Percentiles rank a stretch among this genome's conserved stretches.
These are phyloP conservation scores for Alfaro cultratus DNA, from an alignment of 2,797 vertebrate genomes.

Conservation along the genomic window DNA sequence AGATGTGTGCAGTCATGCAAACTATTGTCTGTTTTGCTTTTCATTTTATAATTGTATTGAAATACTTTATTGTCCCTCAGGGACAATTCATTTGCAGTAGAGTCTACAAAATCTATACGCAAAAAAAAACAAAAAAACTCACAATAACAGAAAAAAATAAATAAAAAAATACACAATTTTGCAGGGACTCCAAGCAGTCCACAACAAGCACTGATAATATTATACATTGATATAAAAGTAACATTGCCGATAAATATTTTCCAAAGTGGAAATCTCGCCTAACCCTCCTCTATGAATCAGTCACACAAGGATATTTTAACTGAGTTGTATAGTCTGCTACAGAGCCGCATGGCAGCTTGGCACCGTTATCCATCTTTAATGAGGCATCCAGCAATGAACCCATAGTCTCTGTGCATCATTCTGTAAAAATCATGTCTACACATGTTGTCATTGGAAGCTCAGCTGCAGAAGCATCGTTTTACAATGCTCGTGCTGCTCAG, in stretches of 20 bases:
- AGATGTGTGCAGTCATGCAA: neutral
- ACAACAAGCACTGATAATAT: neutral
- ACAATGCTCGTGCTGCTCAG: constrained; percentile 51
- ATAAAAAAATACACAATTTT: neutral
- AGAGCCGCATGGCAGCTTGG: constrained; percentile 40
- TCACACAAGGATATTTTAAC: constrained; percentile 42
- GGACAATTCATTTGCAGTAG: neutral
- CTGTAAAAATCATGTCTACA: constrained; percentile 69
- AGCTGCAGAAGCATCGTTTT: constrained; percentile 50
- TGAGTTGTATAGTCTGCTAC: constrained; percentile 44
- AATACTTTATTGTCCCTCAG: neutral
- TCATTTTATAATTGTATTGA: neutral
- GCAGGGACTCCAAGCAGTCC: neutral
- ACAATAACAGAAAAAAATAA: neutral
- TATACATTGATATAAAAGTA: neutral
- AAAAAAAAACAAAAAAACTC: neutral
- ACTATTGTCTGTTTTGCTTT: neutral
- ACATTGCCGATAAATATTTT: constrained; percentile 7
- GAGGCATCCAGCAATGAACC: constrained; percentile 56
- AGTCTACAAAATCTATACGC: neutral
- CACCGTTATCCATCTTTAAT: constrained; percentile 74
- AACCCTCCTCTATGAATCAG: constrained; percentile 28
- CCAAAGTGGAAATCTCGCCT: neutral
- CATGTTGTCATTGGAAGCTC: constrained; percentile 57
- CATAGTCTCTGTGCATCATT: constrained; percentile 57